Conservation (phyloP, 1,140 invertebrate species). For the Bradynema listronoti region DNA sequence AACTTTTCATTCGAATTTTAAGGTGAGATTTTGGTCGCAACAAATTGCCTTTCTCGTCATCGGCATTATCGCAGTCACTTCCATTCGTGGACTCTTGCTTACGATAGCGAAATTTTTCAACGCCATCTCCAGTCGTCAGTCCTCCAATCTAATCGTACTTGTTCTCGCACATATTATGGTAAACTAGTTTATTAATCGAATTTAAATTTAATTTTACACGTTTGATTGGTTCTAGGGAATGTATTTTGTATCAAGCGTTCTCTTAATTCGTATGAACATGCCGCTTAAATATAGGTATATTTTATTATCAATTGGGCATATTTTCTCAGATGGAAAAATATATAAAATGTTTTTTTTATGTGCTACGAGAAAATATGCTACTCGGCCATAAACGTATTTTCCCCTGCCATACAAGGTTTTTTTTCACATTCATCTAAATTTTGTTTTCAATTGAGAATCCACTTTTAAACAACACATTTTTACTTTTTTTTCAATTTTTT, state of each 20-base stretch:
- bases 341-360: too few relatives aligned
- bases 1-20: too few relatives aligned
- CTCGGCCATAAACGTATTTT: too few relatives aligned
- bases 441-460: too few relatives aligned
- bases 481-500: too few relatives aligned
- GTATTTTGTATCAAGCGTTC: conserved; percentile 97
- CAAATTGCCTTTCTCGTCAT: conserved; percentile 93
- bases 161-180: conserved; percentile 95
- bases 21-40: conserved; percentile 88
- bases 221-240: conserved; percentile 71
- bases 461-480: too few relatives aligned
- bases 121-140: conserved; percentile 97
- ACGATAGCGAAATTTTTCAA: conserved; percentile 99
- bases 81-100: conserved; percentile 85
- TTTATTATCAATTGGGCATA: too few relatives aligned
- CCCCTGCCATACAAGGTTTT: too few relatives aligned
- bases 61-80: conserved; percentile 95
- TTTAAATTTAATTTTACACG: background rate
- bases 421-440: too few relatives aligned
- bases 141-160: conserved; percentile 94
- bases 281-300: conserved; percentile 85
- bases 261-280: conserved; percentile 99
- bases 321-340: too few relatives aligned
- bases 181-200: conserved; percentile 47
- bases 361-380: too few relatives aligned